Evolutionary conservation across 2,113 vertebrate genomes (phyloP), one percentile per base, ranked within the genome.

Genomic region (Pseudorasbora parva): DNA sequence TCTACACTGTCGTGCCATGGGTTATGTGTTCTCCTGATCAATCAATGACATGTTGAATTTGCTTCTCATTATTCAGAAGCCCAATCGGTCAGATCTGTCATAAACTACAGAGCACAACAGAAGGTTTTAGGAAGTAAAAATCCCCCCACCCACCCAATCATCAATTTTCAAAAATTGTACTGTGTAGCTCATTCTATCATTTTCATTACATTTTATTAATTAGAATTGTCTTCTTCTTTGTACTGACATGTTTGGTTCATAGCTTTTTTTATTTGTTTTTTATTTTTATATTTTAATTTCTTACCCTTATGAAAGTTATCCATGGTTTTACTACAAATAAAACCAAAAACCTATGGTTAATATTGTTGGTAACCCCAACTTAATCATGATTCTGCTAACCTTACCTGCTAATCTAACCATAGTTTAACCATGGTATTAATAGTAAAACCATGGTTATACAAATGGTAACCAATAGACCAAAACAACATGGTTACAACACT

Each of bases 31-130:
- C 79, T 88, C 72, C 62, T 84, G 89, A 88, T 90, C 87, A 82
- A 85, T 85, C 87, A 88, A 89, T 91, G 88, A 90, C 83, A 86
- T 84, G 89, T 88, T 88, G 49, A 85, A 85, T 93, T 92, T 94
- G 94, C 94, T 94, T 95, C 94, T 95, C 83, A 94, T 94, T 94
- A 93, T 94, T 95, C 91, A 95, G 94, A 94, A 95, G 94, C 94
- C 86, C 56, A 78, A 43, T 43, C 3, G n/a, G 27, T 33, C 73
- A 56, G 82, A 41, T 85, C 23, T 2, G 84, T 88, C 87, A 88
- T 73, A 69, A 79, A 88, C 85, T 41, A 62, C 60, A 80, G 19
- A 81, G 62, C 41, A 78, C 64, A 82, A 81, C 75, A 45, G 14
- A 15, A 21, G 8, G 30, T 3, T 68, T 68, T 30, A 37, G 8